Evolutionary conservation across 2,113 vertebrate genomes (phyloP).

Genomic region (Alouatta palliata): DNA sequence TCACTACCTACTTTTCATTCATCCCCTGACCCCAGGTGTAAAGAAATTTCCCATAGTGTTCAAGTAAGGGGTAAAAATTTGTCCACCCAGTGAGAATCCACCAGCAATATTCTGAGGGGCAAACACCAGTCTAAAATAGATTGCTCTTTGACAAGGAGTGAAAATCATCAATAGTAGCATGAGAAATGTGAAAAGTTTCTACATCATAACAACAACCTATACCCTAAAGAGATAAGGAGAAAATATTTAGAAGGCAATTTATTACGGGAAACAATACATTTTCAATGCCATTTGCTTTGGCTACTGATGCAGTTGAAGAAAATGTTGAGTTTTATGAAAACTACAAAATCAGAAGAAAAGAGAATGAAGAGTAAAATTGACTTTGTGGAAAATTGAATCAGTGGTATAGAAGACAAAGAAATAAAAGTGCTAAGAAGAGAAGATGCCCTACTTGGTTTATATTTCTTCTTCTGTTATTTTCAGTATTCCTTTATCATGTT

Average conservation of each 20-base stretch:
- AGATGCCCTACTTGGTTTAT: not conserved
- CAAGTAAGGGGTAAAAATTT: not conserved
- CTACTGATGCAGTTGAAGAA: not conserved
- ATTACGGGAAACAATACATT: not conserved
- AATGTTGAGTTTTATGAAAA: not conserved
- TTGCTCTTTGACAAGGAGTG: not conserved
- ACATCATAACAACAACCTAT: not conserved
- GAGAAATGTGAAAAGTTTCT: not conserved
- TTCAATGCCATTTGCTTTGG: not conserved
- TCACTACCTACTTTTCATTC: not conserved
- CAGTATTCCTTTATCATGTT: not conserved
- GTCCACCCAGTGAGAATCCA: not conserved
- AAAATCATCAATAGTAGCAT: not conserved
- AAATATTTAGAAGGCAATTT: not conserved
- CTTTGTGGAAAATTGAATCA: not conserved
- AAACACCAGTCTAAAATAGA: not conserved
- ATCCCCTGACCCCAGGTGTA: not conserved
- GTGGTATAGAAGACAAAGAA: not conserved
- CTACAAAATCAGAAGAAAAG: not conserved
- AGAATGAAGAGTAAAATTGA: not conserved
- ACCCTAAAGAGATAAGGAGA: not conserved
- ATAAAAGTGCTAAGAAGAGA: not conserved
- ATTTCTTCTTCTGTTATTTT: slow-evolving; percentile 13
- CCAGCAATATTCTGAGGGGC: not conserved
- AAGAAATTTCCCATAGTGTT: not conserved